Conservation (phyloP, 1,140 invertebrate genomes). For the Euglossa dilemma region DNA sequence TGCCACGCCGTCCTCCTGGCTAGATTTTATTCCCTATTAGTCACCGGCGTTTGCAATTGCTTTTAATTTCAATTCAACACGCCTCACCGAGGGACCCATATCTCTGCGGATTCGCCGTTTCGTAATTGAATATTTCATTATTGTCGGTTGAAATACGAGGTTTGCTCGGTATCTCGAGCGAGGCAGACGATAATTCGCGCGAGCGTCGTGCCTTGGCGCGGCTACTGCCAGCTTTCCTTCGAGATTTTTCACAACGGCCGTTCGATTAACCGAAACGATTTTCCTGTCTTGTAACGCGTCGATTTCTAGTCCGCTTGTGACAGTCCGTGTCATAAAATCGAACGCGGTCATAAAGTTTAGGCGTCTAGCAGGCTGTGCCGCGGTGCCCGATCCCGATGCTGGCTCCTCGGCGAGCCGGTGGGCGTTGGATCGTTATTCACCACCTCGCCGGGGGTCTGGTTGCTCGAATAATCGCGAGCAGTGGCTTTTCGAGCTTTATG, state of each 20-base stretch:
- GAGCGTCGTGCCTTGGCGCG: background rate
- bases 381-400: constrained; percentile 11
- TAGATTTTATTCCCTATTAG: background rate
- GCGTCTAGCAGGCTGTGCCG: background rate
- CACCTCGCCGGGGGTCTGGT: constrained; percentile 59
- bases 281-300: background rate
- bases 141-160: constrained; percentile 10
- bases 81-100: background rate
- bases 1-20: background rate
- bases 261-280: constrained; percentile 28
- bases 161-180: background rate
- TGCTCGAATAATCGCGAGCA: constrained; percentile 16
- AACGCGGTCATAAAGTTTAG: constrained; percentile 41
- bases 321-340: constrained; percentile 20
- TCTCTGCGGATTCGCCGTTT: background rate
- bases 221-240: background rate
- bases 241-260: background rate
- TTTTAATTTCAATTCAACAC: constrained; percentile 22
- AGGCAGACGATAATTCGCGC: background rate
- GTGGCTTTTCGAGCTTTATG: constrained; percentile 25
- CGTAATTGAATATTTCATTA: constrained; percentile 15
- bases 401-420: constrained; percentile 27
- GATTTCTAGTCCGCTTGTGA: constrained; percentile 19
- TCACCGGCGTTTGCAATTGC: background rate
- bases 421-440: constrained; percentile 61